Percentiles rank a stretch among this genome's conserved stretches.
Evolutionary conservation across 1,140 invertebrate species (phyloP).

Genomic region (Chelonus insularis): DNA sequence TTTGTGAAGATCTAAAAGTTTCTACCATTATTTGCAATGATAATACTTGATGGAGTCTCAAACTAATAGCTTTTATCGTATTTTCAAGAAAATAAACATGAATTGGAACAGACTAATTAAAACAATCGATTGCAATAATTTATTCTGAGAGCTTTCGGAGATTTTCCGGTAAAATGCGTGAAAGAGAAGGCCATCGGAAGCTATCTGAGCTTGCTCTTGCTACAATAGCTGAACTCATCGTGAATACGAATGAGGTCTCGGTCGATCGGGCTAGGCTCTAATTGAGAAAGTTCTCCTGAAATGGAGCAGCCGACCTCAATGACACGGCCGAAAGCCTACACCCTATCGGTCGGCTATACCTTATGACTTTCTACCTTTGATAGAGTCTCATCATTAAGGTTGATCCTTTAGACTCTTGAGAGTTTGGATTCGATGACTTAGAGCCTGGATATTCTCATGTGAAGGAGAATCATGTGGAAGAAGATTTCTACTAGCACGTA

Average conservation of each 20-base stretch:
- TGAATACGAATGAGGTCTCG: slow-evolving; percentile 43
- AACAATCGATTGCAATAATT: not conserved
- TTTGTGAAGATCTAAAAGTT: no score
- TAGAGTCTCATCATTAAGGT: slow-evolving; percentile 26
- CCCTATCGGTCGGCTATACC: not conserved
- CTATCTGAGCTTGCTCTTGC: not conserved
- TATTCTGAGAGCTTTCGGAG: not conserved
- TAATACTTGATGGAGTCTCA: not conserved
- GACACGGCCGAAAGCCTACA: not conserved
- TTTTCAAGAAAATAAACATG: no score
- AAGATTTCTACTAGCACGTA: not conserved
- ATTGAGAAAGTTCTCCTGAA: slow-evolving; percentile 43
- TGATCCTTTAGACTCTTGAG: not conserved
- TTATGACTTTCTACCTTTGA: slow-evolving; percentile 11
- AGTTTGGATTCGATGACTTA: not conserved
- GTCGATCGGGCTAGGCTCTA: slow-evolving; percentile 40
- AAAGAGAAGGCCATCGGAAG: not conserved
- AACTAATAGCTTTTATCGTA: not conserved
- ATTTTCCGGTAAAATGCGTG: not conserved
- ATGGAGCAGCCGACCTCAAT: not conserved
- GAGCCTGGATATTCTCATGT: slow-evolving; percentile 3
- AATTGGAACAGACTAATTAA: not conserved
- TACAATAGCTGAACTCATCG: slow-evolving; percentile 35
- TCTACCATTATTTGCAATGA: not conserved
- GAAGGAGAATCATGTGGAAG: not conserved